Evolutionary conservation across 1,140 invertebrate species (phyloP).

Genomic region (Oncopeltus fasciatus): DNA sequence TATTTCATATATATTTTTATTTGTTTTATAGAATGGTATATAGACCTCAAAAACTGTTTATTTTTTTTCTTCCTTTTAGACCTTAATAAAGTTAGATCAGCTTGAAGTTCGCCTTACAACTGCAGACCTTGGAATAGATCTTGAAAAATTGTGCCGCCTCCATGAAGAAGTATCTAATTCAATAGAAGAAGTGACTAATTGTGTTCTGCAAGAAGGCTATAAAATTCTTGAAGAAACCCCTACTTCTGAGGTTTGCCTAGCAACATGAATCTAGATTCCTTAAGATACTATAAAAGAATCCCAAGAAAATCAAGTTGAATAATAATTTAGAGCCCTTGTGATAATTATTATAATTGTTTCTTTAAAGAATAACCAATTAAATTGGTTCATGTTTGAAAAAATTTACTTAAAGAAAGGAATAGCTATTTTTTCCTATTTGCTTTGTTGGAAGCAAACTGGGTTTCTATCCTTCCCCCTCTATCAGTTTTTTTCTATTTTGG

Average conservation of each 20-base stretch:
- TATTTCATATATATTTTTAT: neutral
- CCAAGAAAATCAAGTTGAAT: too few species aligned
- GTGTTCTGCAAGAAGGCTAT: constrained; percentile 46
- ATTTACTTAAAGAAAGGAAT: too few species aligned
- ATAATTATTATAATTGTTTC: too few species aligned
- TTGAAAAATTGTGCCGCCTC: constrained; percentile 46
- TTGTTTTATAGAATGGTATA: neutral
- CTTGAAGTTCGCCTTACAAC: constrained; percentile 59
- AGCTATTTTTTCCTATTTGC: too few species aligned
- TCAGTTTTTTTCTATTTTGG: too few species aligned
- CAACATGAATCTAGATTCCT: too few species aligned
- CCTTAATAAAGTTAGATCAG: constrained; percentile 58
- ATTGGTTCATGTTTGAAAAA: too few species aligned
- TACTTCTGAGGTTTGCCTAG: constrained; percentile 43
- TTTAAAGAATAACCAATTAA: too few species aligned
- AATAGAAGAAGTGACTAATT: constrained; percentile 47
- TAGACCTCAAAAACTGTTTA: neutral
- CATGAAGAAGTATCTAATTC: constrained; percentile 45
- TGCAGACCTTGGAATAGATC: constrained; percentile 44
- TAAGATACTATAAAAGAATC: too few species aligned
- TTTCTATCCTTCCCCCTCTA: too few species aligned
- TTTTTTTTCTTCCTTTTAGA: constrained; percentile 31
- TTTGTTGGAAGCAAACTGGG: too few species aligned
- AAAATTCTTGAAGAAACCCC: constrained; percentile 52
- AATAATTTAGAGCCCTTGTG: too few species aligned